Conservation (phyloP, 1,140 invertebrate species). For the Orius insidiosus region DNA sequence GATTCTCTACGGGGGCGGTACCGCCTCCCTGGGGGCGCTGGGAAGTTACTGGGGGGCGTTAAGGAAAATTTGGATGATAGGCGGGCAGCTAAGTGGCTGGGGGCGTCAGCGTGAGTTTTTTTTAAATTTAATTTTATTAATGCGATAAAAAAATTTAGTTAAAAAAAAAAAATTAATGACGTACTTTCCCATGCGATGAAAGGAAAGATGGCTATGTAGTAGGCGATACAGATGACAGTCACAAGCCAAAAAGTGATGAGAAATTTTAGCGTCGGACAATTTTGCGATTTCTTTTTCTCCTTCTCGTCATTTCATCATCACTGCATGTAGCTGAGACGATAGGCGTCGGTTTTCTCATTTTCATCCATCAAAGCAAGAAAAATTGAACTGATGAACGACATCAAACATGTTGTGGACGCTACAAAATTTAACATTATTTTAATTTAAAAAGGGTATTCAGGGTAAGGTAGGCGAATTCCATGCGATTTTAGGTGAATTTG, state of each 20-base stretch:
- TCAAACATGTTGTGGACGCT: conserved; percentile 59
- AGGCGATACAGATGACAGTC: conserved; percentile 74
- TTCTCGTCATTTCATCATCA: conserved; percentile 42
- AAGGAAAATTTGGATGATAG: too few relatives aligned
- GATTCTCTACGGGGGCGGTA: too few relatives aligned
- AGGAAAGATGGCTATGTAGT: conserved; percentile 92
- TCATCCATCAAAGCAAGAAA: conserved; percentile 72
- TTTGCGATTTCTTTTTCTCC: conserved; percentile 50
- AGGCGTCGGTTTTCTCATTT: conserved; percentile 38
- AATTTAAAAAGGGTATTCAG: too few relatives aligned
- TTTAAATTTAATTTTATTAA: too few relatives aligned
- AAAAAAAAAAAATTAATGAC: conserved; percentile 33
- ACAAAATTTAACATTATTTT: conserved; percentile 23
- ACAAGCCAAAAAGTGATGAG: conserved; percentile 80
- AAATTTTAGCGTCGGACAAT: conserved; percentile 76
- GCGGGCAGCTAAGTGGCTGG: too few relatives aligned
- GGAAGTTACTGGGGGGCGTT: too few relatives aligned
- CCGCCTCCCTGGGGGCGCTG: too few relatives aligned
- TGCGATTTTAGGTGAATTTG: too few relatives aligned
- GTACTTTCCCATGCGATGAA: conserved; percentile 87
- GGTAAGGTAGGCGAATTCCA: too few relatives aligned
- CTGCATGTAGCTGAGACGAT: neutral
- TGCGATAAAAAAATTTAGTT: conserved; percentile 34
- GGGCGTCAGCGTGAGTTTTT: too few relatives aligned
- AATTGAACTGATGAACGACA: conserved; percentile 66